Percentiles rank a stretch among this genome's conserved stretches.
Conservation (phyloP, 2,113 vertebrate species). For the Fulmarus glacialis region DNA sequence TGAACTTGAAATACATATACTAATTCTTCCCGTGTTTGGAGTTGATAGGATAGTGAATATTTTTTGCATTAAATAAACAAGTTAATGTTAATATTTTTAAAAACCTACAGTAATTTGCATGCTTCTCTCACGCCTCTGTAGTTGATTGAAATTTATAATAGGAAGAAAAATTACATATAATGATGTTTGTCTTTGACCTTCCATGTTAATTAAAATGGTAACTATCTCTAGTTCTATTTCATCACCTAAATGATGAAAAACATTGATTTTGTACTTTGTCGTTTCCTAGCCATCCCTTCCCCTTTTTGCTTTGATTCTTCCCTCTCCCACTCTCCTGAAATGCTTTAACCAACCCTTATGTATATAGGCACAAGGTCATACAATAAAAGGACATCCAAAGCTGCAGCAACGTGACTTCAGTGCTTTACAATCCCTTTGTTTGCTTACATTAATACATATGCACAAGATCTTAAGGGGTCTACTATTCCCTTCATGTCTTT, state of each 20-base stretch:
- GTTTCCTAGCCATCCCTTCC: background rate
- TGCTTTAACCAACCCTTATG: background rate
- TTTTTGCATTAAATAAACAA: constrained; percentile 16
- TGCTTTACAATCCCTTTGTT: background rate
- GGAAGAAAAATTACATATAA: constrained; percentile 40
- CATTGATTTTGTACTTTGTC: background rate
- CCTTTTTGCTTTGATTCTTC: background rate
- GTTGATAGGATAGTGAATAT: background rate
- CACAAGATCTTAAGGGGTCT: background rate
- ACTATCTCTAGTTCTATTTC: constrained; percentile 17
- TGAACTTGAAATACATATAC: background rate
- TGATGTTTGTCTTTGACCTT: constrained; percentile 63
- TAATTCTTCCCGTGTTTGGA: background rate
- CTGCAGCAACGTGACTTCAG: background rate
- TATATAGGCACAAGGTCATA: background rate
- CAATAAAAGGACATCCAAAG: background rate
- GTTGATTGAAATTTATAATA: constrained; percentile 48
- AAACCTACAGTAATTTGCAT: constrained; percentile 32
- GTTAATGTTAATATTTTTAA: constrained; percentile 23
- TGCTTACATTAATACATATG: background rate
- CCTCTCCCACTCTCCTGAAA: background rate
- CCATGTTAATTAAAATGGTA: constrained; percentile 57
- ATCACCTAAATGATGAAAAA: constrained; percentile 21
- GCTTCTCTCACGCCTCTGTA: constrained; percentile 9
- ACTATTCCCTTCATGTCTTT: background rate